phyloP scores from a whole-genome alignment of 2,113 vertebrate genomes.

The Solea senegalensis region DNA sequence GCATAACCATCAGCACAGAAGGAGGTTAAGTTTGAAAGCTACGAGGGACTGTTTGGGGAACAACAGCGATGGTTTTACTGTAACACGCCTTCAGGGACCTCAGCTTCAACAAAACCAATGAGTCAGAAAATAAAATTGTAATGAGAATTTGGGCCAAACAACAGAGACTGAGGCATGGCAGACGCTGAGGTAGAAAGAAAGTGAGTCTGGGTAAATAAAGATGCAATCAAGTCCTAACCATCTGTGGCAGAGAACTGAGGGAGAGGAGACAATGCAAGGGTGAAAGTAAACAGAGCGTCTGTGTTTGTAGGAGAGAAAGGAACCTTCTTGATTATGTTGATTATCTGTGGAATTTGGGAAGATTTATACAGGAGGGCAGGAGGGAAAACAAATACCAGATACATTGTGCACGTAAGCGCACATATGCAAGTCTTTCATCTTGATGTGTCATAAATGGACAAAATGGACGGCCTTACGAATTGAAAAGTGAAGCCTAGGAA shows the following conservation, averaged over 20 bases:
- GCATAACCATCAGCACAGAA: no score
- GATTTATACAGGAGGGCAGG: background rate
- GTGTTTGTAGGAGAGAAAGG: background rate
- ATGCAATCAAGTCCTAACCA: constrained; percentile 13
- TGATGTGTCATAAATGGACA: background rate
- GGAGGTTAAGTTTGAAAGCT: no score
- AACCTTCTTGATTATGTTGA: constrained; percentile 16
- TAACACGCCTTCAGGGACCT: background rate
- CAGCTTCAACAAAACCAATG: background rate
- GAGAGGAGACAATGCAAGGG: constrained; percentile 2
- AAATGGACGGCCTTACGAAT: background rate
- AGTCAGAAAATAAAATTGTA: constrained; percentile 4
- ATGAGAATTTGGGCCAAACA: constrained; percentile 7
- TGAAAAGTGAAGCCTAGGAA: no score
- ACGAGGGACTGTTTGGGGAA: background rate
- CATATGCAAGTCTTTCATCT: background rate
- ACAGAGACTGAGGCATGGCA: background rate
- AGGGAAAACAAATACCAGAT: background rate
- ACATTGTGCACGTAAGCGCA: background rate
- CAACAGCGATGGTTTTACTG: constrained; percentile 8
- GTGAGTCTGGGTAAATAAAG: constrained; percentile 28
- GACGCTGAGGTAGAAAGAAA: constrained; percentile 1
- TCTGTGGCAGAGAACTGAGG: constrained; percentile 6
- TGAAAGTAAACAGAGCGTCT: constrained; percentile 18
- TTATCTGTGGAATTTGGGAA: background rate